Base-by-base conservation (phyloP, 1,140 invertebrate genomes). In the Zaprionus gabonicus region DNA sequence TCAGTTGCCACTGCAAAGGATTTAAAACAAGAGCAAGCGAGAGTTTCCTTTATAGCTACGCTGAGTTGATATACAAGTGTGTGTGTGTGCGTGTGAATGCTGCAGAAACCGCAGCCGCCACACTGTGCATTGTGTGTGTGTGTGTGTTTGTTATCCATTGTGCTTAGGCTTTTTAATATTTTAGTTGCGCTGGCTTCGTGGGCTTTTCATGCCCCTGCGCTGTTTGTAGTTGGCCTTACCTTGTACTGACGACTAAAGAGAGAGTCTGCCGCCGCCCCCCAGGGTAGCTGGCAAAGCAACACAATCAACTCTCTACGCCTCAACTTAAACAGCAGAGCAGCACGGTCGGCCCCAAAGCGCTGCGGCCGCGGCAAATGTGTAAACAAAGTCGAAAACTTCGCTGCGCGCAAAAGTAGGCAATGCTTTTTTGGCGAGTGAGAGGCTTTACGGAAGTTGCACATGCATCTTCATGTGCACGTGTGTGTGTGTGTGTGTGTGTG, bases 91-190 rank as follows among this genome's bases (percentile, higher is more conserved):
- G 31, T 41, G 59, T 53, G 31, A 27, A 36, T 51, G 53, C 49
- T 55, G 27, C 73, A 69, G 28, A 55, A 69, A 34, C 75, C 56
- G 59, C 72, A 74, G 64, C 28, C 71, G 67, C 80, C 77, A 73
- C 84, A 55, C 46, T 59, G 68, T 27, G 67, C 62, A 83, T 88
- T 87, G 84, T 10, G 31, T 34, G 31, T 34, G 31, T 31, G 31
- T 31, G 31, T 9, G 31, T 46, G 41, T 38, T 38, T 87, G 78
- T 84, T 79, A 84, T 69, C 70, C 84, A 78, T 87, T 87, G 81
- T 84, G 78, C 84, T 87, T 81, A 84, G 84, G 68, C 85, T 78
- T 87, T 46, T 87, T 88, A 87, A 88, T 87, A 88, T 87, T 88
- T 88, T 84, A 87, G 71, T 63, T 78, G 10, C 46, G 46, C 6